Conservation (phyloP, 2,113 vertebrate genomes). For the Neogobius melanostomus region DNA sequence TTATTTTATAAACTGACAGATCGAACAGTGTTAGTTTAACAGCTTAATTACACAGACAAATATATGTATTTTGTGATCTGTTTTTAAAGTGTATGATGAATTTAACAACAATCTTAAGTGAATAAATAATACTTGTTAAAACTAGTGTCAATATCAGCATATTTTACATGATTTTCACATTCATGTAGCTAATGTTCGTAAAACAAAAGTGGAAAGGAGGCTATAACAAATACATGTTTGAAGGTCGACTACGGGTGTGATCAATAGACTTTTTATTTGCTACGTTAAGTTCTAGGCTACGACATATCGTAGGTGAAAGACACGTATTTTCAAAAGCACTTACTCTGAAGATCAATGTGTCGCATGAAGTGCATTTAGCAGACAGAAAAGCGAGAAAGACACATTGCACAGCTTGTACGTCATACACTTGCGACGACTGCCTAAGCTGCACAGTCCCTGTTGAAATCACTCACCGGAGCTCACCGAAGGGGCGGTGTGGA, state of each 20-base stretch:
- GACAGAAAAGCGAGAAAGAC: not conserved
- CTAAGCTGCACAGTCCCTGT: not conserved
- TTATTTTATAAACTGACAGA: no score
- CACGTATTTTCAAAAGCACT: not conserved
- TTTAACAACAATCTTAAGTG: no score
- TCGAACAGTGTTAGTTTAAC: no score
- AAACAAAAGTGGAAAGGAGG: not conserved
- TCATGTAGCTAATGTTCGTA: no score
- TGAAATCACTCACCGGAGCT: rapidly evolving
- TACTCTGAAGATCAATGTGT: slow-evolving; percentile 30
- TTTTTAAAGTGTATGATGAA: no score
- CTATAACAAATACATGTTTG: slow-evolving; percentile 8
- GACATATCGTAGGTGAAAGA: not conserved
- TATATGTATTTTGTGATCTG: no score
- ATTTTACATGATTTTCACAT: no score
- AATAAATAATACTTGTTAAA: no score
- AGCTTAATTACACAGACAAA: no score
- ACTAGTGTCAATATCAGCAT: no score
- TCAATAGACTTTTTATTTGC: no score
- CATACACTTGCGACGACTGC: slow-evolving; percentile 29
- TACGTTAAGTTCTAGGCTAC: not conserved
- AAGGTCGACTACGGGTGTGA: slow-evolving; percentile 39
- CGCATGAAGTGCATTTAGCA: slow-evolving; percentile 16
- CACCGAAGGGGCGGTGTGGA: slow-evolving; percentile 3
- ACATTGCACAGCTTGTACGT: slow-evolving; percentile 18